Base-by-base conservation (phyloP, 2,888 invertebrate species). In the Adelphocoris suturalis region DNA sequence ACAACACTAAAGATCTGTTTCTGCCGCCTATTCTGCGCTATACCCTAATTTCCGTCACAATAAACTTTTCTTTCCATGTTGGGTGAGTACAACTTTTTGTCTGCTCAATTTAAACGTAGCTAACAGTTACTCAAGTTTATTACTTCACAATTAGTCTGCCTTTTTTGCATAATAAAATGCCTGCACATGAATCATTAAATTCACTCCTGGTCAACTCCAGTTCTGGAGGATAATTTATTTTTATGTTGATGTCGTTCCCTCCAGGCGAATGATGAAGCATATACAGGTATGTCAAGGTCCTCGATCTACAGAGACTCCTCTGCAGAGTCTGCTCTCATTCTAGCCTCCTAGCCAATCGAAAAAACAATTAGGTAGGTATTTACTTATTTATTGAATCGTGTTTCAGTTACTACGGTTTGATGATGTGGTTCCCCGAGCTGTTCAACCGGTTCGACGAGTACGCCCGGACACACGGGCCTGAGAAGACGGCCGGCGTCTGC, bases 371-470 rank as follows among this genome's bases (percentile, higher is more conserved):
- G n/a, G n/a, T n/a, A n/a, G n/a, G n/a, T n/a, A n/a, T n/a, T n/a
- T 37, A 37, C 37, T 37, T 37, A 37, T 37, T 37, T 37, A 37
- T 7, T 37, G 37, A 7, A 37, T 37, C 37, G 13, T 52, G 16
- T 92, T 93, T 13, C 93, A 96, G 97, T 90, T 98, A 98, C 93
- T 98, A 98, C 93, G 98, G 98, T 75, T 94, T 98, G 89, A 98
- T 98, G 97, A 97, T 98, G 97, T 98, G 98, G 98, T 98, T 98
- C 94, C 98, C 98, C 0, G 98, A 98, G 94, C 95, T 98, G 93
- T 98, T 98, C 94, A 97, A 97, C 93, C 96, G 98, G 82, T 97
- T 97, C 93, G 97, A 97, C 94, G 97, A 97, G 93, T 97, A 95
- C 94, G 95, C 96, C 86, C 94, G 95, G 87, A 94, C 94, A 52